These are phyloP conservation scores for Gastracanthus pulcherrimus DNA, from an alignment of 2,888 invertebrate genomes.

Conservation along the genomic window DNA sequence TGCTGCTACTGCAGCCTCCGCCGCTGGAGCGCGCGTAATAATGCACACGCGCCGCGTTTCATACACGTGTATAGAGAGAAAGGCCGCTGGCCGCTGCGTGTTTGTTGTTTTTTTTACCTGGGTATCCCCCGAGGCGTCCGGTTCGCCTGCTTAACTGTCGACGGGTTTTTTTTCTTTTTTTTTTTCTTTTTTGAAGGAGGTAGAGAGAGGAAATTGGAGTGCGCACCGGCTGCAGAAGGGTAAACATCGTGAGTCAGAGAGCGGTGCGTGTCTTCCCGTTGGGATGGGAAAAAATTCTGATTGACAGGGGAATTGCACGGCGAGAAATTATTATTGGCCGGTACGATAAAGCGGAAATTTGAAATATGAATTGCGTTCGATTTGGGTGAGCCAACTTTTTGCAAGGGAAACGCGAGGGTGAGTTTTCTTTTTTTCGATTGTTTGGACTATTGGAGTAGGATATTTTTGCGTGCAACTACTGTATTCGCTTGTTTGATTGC, in stretches of 20 bases:
- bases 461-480: no score
- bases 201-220: background rate
- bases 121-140: background rate
- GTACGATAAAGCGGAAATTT: background rate
- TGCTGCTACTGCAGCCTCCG: no score
- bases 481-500: no score
- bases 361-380: background rate
- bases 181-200: background rate
- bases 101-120: background rate
- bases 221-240: background rate
- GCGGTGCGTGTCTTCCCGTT: background rate
- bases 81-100: no score
- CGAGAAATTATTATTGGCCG: background rate
- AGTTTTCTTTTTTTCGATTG: no score
- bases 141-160: background rate
- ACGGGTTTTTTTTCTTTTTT: background rate
- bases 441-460: no score
- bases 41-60: constrained; percentile 43
- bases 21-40: constrained; percentile 42
- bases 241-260: background rate
- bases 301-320: background rate
- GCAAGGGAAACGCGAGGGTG: no score
- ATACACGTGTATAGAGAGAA: background rate
- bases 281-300: no score
- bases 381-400: background rate